Conservation (phyloP, 2,113 vertebrate genomes). For the Hippocampus guttulatus region DNA sequence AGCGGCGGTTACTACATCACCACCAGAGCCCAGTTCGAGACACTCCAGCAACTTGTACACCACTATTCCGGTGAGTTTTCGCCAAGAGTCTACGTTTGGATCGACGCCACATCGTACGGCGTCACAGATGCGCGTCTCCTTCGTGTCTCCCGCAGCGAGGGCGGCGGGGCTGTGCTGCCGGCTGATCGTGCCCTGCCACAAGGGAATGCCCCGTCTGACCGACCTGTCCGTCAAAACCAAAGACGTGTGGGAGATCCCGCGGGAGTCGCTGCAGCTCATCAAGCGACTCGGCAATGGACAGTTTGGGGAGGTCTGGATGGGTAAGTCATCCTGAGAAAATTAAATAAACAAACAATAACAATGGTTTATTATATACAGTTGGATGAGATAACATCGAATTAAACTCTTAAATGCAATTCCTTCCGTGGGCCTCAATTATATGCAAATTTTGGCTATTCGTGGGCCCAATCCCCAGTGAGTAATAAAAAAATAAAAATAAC, state of each 20-base stretch:
- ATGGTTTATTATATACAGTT: no score
- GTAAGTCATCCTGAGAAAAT: constrained; percentile 71
- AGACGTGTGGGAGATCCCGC: constrained; percentile 99
- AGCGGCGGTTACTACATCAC: constrained; percentile 98
- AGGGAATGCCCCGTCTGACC: constrained; percentile 98
- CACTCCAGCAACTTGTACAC: constrained; percentile 94
- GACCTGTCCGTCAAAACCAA: constrained; percentile 99
- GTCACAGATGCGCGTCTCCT: neutral
- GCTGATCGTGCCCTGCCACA: constrained; percentile 96
- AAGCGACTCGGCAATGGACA: constrained; percentile 99
- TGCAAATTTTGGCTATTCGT: no score
- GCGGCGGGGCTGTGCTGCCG: constrained; percentile 97
- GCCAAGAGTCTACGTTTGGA: neutral
- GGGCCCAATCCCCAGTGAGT: no score
- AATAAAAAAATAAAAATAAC: no score
- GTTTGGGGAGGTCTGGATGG: constrained; percentile 99
- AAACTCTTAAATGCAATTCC: no score
- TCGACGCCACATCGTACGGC: no score
- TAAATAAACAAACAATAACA: no score
- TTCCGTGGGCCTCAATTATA: no score
- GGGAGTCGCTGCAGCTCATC: constrained; percentile 99
- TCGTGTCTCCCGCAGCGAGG: constrained; percentile 75
- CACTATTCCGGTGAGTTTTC: constrained; percentile 89
- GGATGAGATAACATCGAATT: no score
- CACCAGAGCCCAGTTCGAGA: constrained; percentile 97